Evolutionary conservation across 2,113 vertebrate genomes (phyloP), one percentile per base, ranked within the genome.

Genomic region (Meleagris gallopavo): DNA sequence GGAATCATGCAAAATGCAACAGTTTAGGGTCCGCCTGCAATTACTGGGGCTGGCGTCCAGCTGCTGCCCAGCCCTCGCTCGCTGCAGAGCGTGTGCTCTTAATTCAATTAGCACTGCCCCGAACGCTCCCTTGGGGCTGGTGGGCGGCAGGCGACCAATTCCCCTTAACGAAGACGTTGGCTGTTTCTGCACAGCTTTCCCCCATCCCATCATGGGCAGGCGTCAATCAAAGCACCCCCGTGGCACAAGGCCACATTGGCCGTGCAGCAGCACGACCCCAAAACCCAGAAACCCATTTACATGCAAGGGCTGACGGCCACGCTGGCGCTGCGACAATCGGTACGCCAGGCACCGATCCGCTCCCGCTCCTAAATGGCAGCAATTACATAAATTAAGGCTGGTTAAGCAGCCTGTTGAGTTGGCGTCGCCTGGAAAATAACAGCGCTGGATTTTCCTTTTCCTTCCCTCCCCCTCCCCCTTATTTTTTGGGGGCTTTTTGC

Each of bases 61-160:
- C 96, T 98, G 98, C 97, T 96, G 97, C 98, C 98, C 97, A 29
- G 64, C 50, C 90, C 25, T 64, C 88, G 67, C 77, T 29, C 4
- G 65, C 89, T 52, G 15, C 38, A 27, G 88, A 45, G 93, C 93
- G 67, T 96, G 93, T 87, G 97, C 91, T 98, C 97, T 98, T 98
- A 98, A 99, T 99, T 99, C 98, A 99, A 99, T 99, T 99, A 99
- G 96, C 95, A 88, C 95, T 97, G 96, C 97, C 98, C 97, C 96
- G 98, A 98, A 98, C 91, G 92, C 91, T 98, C 99, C 98, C 98
- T 32, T 25, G 98, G 98, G 99, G 98, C 24, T 25, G n/a, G 52
- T 8, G 15, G 95, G 93, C 57, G 73, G 92, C 95, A 97, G 94
- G 92, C 87, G 90, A 96, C 95, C 95, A 95, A 96, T 97, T 98